Evolutionary conservation across 2,888 invertebrate species (phyloP).

Genomic region (Iselma pallidipennis): DNA sequence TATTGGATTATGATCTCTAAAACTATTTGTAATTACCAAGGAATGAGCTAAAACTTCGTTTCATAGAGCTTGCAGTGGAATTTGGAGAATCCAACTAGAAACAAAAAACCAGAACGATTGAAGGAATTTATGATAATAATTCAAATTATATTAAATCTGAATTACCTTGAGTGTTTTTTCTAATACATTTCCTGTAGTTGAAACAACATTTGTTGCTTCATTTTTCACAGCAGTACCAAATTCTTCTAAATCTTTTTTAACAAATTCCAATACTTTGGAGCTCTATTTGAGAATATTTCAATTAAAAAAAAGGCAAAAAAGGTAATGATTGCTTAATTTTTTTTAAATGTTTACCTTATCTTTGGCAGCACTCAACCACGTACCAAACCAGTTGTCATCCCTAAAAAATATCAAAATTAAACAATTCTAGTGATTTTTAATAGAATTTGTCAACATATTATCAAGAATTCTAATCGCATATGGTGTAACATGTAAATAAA

Average conservation of each 20-base stretch:
- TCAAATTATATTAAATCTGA: slow-evolving; percentile 12
- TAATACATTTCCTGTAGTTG: slow-evolving; percentile 67
- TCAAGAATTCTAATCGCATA: background rate
- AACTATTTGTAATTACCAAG: slow-evolving; percentile 62
- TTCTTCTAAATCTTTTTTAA: slow-evolving; percentile 76
- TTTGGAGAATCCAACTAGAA: slow-evolving; percentile 71
- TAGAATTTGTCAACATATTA: background rate
- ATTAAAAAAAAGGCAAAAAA: slow-evolving; percentile 6
- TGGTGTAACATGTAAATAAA: slow-evolving; percentile 3
- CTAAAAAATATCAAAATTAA: no score
- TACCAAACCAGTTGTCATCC: slow-evolving; percentile 53
- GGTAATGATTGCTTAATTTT: slow-evolving; percentile 1
- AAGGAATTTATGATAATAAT: background rate
- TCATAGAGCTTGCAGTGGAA: slow-evolving; percentile 73
- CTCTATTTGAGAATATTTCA: no score
- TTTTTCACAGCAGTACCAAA: slow-evolving; percentile 72
- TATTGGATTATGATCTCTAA: no score
- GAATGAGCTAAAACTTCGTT: slow-evolving; percentile 72
- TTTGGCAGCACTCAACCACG: slow-evolving; percentile 55
- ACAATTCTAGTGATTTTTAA: no score
- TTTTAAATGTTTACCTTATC: slow-evolving; percentile 47
- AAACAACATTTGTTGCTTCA: slow-evolving; percentile 70
- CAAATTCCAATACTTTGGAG: slow-evolving; percentile 74
- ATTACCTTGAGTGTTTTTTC: slow-evolving; percentile 71
- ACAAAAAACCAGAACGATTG: slow-evolving; percentile 14